Conservation (phyloP, 2,113 vertebrate genomes). For the Charina bottae region DNA sequence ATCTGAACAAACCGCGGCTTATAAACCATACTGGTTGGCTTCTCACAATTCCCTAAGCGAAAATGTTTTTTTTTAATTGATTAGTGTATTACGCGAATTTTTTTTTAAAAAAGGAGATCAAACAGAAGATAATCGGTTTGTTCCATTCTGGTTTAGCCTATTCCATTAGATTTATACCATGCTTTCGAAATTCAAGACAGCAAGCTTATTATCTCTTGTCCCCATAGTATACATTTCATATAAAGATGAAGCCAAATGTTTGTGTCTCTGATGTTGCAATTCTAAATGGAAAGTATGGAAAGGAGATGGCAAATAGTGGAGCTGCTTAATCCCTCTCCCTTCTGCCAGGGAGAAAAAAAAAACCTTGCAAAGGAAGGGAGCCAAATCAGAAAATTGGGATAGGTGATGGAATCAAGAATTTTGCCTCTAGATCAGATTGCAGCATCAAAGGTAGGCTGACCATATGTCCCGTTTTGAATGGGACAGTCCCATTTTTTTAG, state of each 20-base stretch:
- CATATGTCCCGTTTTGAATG: too few relatives aligned
- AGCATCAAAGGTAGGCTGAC: too few relatives aligned
- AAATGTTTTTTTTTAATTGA: background rate
- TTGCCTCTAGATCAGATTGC: background rate
- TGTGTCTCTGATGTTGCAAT: background rate
- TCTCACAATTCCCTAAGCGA: background rate
- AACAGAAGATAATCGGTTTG: background rate
- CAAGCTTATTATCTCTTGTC: background rate
- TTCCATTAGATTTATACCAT: background rate
- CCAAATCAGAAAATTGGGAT: background rate
- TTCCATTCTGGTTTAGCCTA: background rate
- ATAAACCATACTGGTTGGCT: background rate
- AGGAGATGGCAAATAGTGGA: background rate
- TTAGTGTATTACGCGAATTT: background rate
- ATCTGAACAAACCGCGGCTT: background rate
- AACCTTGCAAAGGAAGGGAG: background rate
- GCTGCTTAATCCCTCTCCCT: background rate
- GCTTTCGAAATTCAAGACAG: background rate
- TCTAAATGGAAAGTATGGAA: background rate
- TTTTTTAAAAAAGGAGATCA: background rate
- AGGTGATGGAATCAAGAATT: background rate
- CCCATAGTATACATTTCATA: background rate
- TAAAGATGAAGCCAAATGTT: background rate
- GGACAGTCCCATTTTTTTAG: too few relatives aligned
- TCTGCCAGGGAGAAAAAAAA: background rate